A percentile compares a stretch with the other conserved stretches of the same genome.
Conservation (phyloP, 2,797 vertebrate genomes). For the Argentina silus region DNA sequence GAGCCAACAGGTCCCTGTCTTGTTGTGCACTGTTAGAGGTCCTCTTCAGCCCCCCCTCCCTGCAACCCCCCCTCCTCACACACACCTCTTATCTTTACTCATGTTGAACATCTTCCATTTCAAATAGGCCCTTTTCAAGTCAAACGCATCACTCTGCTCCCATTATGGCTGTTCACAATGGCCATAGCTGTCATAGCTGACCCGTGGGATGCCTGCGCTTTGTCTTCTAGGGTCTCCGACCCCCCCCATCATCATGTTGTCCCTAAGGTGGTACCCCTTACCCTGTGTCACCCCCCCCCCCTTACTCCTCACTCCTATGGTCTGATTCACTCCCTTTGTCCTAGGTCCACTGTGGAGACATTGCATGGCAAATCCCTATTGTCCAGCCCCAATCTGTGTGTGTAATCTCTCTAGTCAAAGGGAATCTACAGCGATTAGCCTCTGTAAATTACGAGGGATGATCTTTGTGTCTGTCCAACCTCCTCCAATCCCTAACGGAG, state of each 20-base stretch:
- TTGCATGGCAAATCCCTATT: conserved; percentile 75
- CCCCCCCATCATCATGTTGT: conserved; percentile 54
- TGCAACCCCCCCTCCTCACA: no score
- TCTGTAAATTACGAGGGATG: conserved; percentile 75
- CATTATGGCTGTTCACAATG: conserved; percentile 21
- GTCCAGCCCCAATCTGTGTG: conserved; percentile 58
- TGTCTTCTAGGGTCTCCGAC: conserved; percentile 30
- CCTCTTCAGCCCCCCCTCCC: not conserved
- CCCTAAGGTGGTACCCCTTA: conserved; percentile 60
- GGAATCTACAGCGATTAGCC: conserved; percentile 78
- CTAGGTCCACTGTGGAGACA: conserved; percentile 68
- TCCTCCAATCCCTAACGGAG: conserved; percentile 73
- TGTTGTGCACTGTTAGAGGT: not conserved
- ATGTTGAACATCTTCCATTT: conserved; percentile 2
- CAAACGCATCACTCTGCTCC: conserved; percentile 12
- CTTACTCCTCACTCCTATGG: conserved; percentile 61
- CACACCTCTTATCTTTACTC: not conserved
- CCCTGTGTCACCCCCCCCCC: conserved; percentile 45
- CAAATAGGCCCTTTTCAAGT: conserved; percentile 10
- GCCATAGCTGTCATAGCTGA: conserved; percentile 36
- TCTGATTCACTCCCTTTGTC: conserved; percentile 50
- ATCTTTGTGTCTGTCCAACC: conserved; percentile 72
- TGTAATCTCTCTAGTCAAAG: conserved; percentile 78
- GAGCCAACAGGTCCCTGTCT: not conserved
- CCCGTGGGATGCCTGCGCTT: conserved; percentile 43